Conservation (phyloP, 1,140 invertebrate species). For the Atopsyche davidsoni region DNA sequence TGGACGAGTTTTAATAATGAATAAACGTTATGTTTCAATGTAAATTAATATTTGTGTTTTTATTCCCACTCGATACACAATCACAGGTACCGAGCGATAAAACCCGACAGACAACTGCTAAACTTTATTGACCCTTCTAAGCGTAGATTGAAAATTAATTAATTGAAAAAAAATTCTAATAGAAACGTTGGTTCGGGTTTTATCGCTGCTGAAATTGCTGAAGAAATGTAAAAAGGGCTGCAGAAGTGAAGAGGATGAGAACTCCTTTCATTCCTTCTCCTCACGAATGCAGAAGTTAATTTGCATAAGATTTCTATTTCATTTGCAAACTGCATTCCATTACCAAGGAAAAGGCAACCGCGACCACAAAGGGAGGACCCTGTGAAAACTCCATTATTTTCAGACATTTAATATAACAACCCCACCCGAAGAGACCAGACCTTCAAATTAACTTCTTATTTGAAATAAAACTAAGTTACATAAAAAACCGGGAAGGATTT, state of each 20-base stretch:
- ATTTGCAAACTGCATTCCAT: slow-evolving; percentile 57
- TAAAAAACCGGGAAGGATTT: too few relatives aligned
- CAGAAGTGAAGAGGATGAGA: slow-evolving; percentile 23
- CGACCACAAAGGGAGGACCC: not conserved
- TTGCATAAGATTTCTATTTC: slow-evolving; percentile 58
- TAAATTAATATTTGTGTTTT: slow-evolving; percentile 30
- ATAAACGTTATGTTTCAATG: slow-evolving; percentile 33
- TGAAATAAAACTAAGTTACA: not conserved
- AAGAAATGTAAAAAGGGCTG: slow-evolving; percentile 17
- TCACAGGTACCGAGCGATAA: not conserved
- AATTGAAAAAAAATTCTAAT: not conserved
- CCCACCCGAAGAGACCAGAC: not conserved
- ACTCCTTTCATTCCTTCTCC: slow-evolving; percentile 29
- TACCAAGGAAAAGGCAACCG: slow-evolving; percentile 16
- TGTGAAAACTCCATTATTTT: not conserved
- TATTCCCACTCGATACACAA: slow-evolving; percentile 22
- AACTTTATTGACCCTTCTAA: not conserved
- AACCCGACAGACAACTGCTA: not conserved
- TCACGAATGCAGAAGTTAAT: slow-evolving; percentile 35
- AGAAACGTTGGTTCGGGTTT: not conserved
- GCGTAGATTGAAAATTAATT: not conserved
- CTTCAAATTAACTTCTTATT: not conserved
- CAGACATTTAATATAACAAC: not conserved
- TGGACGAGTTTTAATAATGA: slow-evolving; percentile 31
- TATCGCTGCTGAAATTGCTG: not conserved